Evolutionary conservation across 2,888 invertebrate genomes (phyloP).

Genomic region (Eulithis testata): DNA sequence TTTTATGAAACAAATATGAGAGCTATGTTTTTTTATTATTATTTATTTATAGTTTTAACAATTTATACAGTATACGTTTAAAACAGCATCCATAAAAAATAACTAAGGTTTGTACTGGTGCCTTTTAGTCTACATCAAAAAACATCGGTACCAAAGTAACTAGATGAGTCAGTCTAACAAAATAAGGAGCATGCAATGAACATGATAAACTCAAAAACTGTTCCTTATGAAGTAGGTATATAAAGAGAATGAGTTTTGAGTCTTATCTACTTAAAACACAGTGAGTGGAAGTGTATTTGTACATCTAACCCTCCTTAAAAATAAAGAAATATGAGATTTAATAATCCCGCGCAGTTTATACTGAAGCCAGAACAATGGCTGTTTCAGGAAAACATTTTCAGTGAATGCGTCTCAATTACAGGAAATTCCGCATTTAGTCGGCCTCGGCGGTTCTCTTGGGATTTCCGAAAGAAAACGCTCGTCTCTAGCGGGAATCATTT

Average conservation of each 20-base stretch:
- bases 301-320: constrained; percentile 14
- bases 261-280: background rate
- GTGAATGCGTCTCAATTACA: constrained; percentile 57
- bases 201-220: no score
- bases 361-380: constrained; percentile 50
- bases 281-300: constrained; percentile 4
- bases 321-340: constrained; percentile 33
- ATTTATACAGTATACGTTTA: no score
- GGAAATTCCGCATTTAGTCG: constrained; percentile 53
- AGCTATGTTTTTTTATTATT: no score
- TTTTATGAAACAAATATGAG: no score
- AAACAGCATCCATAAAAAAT: no score
- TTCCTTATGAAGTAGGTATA: background rate
- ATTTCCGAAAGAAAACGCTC: constrained; percentile 48
- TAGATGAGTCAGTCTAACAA: no score
- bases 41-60: no score
- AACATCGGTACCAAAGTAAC: no score
- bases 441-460: constrained; percentile 47
- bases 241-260: background rate
- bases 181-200: no score
- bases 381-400: constrained; percentile 50
- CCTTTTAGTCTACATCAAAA: no score
- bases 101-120: no score
- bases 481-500: constrained; percentile 38
- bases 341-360: constrained; percentile 37